phyloP scores from a whole-genome alignment of 35 echinoderm and acorn worm genomes.

The Apostichopus californicus region DNA sequence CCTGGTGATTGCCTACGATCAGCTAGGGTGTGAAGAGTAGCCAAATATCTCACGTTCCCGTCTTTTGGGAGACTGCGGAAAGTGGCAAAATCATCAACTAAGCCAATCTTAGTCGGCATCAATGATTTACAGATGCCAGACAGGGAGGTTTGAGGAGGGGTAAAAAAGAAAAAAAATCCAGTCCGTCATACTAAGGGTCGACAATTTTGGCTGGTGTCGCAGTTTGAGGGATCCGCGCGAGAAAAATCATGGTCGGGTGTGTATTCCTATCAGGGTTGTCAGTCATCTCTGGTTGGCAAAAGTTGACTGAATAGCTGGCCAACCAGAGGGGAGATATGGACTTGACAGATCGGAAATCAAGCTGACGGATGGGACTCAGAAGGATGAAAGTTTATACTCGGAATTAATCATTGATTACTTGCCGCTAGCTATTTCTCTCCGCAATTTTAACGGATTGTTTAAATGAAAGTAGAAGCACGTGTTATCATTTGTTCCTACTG shows the following conservation, averaged over 20 bases:
- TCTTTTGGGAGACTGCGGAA: constrained; percentile 46
- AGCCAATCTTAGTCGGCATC: constrained; percentile 52
- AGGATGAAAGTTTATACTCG: constrained; percentile 38
- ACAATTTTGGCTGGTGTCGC: constrained; percentile 47
- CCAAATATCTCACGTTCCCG: constrained; percentile 44
- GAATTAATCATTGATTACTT: constrained; percentile 20
- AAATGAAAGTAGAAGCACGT: constrained; percentile 5
- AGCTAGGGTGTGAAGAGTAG: constrained; percentile 52
- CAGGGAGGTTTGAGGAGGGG: constrained; percentile 47
- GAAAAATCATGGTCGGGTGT: constrained; percentile 60
- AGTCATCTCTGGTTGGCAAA: not conserved
- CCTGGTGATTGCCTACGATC: constrained; percentile 49
- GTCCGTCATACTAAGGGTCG: constrained; percentile 43
- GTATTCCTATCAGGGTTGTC: constrained; percentile 49
- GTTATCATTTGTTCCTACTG: constrained; percentile 5
- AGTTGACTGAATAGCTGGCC: constrained; percentile 22
- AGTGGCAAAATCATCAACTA: constrained; percentile 61
- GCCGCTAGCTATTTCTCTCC: constrained; percentile 22
- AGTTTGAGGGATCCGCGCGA: constrained; percentile 43
- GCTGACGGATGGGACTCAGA: not conserved
- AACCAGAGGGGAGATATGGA: not conserved
- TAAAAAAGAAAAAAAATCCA: constrained; percentile 19
- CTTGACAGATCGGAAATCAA: constrained; percentile 38
- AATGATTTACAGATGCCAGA: constrained; percentile 56
- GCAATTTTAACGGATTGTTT: constrained; percentile 16